Conservation (phyloP, 2,888 invertebrate species). For the Synanthedon andrenaeformis region DNA sequence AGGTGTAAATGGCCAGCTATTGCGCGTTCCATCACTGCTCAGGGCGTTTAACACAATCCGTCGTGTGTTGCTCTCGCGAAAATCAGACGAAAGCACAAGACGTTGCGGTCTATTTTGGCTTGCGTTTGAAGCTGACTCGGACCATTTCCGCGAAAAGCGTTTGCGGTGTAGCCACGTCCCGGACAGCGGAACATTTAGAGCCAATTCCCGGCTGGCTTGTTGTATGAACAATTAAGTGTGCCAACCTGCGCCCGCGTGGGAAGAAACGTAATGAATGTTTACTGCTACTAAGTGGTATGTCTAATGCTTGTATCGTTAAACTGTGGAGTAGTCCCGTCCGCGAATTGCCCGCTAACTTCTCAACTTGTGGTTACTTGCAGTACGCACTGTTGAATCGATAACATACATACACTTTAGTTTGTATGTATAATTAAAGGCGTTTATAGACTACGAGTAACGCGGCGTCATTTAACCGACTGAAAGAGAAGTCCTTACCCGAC, state of each 20-base stretch:
- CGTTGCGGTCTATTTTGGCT: constrained; percentile 42
- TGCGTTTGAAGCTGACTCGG: constrained; percentile 20
- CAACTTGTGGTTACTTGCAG: background rate
- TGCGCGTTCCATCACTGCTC: constrained; percentile 55
- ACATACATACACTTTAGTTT: background rate
- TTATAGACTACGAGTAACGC: too few relatives aligned
- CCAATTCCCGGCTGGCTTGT: constrained; percentile 64
- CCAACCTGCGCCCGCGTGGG: constrained; percentile 48
- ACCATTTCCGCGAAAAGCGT: constrained; percentile 39
- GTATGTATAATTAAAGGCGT: too few relatives aligned
- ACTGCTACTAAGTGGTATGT: constrained; percentile 42
- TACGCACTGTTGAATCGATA: background rate
- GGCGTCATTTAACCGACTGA: constrained; percentile 15
- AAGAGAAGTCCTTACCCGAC: constrained; percentile 48
- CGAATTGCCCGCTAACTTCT: background rate
- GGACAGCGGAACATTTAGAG: constrained; percentile 59
- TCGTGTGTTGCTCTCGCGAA: constrained; percentile 14
- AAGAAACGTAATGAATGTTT: constrained; percentile 60
- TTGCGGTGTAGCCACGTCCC: constrained; percentile 52
- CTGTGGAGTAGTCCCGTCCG: constrained; percentile 8
- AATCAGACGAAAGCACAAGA: constrained; percentile 31
- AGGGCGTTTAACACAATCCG: constrained; percentile 15
- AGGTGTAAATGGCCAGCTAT: constrained; percentile 63
- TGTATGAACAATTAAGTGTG: constrained; percentile 67
- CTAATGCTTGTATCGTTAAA: constrained; percentile 25